Conservation (phyloP, 2,113 vertebrate genomes). For the Melanerpes aurifrons region DNA sequence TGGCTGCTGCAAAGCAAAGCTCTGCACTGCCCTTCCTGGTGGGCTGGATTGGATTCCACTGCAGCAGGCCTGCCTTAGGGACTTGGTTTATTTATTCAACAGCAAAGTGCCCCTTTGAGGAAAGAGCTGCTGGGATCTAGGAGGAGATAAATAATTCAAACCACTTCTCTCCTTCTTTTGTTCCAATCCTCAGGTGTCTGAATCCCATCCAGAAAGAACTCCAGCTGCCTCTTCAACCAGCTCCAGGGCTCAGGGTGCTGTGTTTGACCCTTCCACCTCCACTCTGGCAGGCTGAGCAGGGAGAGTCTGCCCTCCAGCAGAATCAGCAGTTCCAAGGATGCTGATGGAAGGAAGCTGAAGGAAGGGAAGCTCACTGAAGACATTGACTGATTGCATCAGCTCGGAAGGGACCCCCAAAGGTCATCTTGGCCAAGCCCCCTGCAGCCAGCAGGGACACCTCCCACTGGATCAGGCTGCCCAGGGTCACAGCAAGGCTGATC, state of each 20-base stretch:
- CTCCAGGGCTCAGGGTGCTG: background rate
- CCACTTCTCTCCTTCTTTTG: constrained; percentile 5
- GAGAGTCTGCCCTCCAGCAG: background rate
- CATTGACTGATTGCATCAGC: too few species aligned
- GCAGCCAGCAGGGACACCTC: too few species aligned
- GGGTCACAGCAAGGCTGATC: too few species aligned
- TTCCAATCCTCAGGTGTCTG: constrained; percentile 42
- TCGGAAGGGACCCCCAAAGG: too few species aligned
- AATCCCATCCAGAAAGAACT: constrained; percentile 32
- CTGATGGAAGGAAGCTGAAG: background rate
- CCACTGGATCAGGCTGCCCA: too few species aligned
- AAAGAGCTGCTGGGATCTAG: background rate
- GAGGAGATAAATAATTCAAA: constrained; percentile 53
- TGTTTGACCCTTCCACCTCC: constrained; percentile 32
- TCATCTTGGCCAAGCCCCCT: too few species aligned
- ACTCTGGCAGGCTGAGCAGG: background rate
- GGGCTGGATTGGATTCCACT: constrained; percentile 6
- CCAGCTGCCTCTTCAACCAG: background rate
- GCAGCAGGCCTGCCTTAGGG: background rate
- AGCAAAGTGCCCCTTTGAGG: background rate
- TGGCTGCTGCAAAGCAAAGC: background rate
- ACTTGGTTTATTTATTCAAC: constrained; percentile 40
- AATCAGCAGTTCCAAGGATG: background rate
- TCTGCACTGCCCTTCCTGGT: constrained; percentile 3
- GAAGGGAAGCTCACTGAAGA: background rate